A percentile compares a stretch with the other conserved stretches of the same genome.
Conservation (phyloP, 92 coral and sea anemone species). For the Zoanthus sociatus region DNA sequence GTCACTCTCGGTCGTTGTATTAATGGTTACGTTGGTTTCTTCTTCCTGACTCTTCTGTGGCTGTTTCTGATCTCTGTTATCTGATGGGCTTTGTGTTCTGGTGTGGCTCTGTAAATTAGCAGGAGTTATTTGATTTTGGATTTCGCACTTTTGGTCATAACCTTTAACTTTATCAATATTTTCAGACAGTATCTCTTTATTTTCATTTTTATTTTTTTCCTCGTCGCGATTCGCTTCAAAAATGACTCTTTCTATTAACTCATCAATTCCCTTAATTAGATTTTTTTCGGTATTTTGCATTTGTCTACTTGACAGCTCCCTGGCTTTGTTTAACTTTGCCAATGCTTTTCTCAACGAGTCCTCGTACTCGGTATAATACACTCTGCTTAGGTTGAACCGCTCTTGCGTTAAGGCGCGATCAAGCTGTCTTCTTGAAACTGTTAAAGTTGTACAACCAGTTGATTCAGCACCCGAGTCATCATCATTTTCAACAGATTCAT, state of each 20-base stretch:
- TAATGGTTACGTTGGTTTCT: not conserved
- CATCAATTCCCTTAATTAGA: slow-evolving; percentile 57
- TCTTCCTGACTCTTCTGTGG: slow-evolving; percentile 1
- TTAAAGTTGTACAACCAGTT: slow-evolving; percentile 60
- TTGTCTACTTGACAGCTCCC: slow-evolving; percentile 53
- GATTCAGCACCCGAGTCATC: slow-evolving; percentile 84
- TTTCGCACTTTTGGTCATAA: not conserved
- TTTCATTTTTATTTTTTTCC: slow-evolving; percentile 4
- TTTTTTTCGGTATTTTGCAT: slow-evolving; percentile 62
- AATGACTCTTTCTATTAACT: slow-evolving; percentile 59
- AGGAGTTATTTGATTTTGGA: not conserved
- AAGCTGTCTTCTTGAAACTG: slow-evolving; percentile 74
- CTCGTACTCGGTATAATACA: slow-evolving; percentile 87
- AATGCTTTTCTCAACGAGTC: slow-evolving; percentile 72
- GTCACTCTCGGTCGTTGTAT: not conserved
- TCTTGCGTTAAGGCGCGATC: slow-evolving; percentile 77
- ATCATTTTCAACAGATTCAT: slow-evolving; percentile 53
- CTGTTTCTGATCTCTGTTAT: not conserved
- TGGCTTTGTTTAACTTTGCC: slow-evolving; percentile 66
- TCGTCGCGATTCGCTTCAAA: slow-evolving; percentile 47
- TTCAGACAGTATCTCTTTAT: not conserved
- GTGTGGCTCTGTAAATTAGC: not conserved
- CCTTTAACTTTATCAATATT: not conserved
- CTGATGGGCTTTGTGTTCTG: not conserved
- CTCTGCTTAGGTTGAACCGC: slow-evolving; percentile 86